Evolutionary conservation across 2,888 invertebrate genomes (phyloP).

Genomic region (Dugesia japonica): DNA sequence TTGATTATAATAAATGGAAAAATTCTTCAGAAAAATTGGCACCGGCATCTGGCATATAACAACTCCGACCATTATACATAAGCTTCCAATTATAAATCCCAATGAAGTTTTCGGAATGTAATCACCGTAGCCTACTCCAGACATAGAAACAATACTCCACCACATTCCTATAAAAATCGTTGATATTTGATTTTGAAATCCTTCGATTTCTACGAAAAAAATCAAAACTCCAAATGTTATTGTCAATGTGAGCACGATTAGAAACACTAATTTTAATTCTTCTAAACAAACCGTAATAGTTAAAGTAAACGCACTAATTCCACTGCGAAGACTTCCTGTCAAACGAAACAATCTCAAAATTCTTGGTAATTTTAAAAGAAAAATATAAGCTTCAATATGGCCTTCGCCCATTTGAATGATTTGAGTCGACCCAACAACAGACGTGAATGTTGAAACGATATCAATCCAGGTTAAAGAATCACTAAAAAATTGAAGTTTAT

Average conservation of each 20-base stretch:
- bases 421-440: background rate
- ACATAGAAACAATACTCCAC: background rate
- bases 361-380: background rate
- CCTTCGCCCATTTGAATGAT: background rate
- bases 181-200: background rate
- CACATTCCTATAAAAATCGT: background rate
- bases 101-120: background rate
- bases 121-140: background rate
- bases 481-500: background rate
- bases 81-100: background rate
- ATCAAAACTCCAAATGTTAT: background rate
- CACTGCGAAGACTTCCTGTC: background rate
- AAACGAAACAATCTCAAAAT: background rate
- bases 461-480: background rate
- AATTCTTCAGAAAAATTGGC: background rate
- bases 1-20: background rate
- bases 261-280: background rate
- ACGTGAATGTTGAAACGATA: background rate
- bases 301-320: background rate
- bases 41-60: background rate
- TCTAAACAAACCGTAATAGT: background rate
- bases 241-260: background rate
- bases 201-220: background rate
- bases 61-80: background rate
- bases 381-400: background rate